phyloP scores from a whole-genome alignment of 1,140 invertebrate species.

The Drosophila orosa region DNA sequence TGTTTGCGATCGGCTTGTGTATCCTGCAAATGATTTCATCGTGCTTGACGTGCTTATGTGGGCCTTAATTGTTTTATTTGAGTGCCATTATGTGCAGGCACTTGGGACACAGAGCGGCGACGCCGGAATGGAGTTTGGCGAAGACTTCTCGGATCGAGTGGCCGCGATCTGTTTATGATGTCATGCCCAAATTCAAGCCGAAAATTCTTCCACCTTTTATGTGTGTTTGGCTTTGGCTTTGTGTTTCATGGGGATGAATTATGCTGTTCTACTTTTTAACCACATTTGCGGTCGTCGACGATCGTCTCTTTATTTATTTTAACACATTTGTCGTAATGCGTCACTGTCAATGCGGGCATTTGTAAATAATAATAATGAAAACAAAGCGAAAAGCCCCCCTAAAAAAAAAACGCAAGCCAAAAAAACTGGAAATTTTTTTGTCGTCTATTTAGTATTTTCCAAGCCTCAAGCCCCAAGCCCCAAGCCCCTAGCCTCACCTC shows the following conservation, averaged over 20 bases:
- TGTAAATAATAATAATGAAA: constrained; percentile 63
- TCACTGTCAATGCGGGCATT: constrained; percentile 68
- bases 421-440: constrained; percentile 63
- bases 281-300: constrained; percentile 64
- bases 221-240: constrained; percentile 39
- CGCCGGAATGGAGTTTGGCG: constrained; percentile 17
- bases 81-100: constrained; percentile 80
- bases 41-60: constrained; percentile 76
- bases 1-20: constrained; percentile 38
- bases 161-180: constrained; percentile 71
- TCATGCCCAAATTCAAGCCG: constrained; percentile 60
- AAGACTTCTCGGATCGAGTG: constrained; percentile 46
- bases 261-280: constrained; percentile 74
- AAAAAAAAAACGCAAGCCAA: constrained; percentile 18
- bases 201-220: constrained; percentile 67
- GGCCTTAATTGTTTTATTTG: constrained; percentile 82
- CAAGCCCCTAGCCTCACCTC: constrained; percentile 27
- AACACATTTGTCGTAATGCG: constrained; percentile 76
- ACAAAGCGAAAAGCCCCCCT: constrained; percentile 21
- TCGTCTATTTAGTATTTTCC: constrained; percentile 13
- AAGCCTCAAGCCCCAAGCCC: too few species aligned
- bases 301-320: constrained; percentile 64
- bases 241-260: constrained; percentile 54
- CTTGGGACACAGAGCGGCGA: constrained; percentile 45
- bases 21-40: constrained; percentile 80